phyloP scores from a whole-genome alignment of 2,888 invertebrate genomes.

The Dasypogon diadema region DNA sequence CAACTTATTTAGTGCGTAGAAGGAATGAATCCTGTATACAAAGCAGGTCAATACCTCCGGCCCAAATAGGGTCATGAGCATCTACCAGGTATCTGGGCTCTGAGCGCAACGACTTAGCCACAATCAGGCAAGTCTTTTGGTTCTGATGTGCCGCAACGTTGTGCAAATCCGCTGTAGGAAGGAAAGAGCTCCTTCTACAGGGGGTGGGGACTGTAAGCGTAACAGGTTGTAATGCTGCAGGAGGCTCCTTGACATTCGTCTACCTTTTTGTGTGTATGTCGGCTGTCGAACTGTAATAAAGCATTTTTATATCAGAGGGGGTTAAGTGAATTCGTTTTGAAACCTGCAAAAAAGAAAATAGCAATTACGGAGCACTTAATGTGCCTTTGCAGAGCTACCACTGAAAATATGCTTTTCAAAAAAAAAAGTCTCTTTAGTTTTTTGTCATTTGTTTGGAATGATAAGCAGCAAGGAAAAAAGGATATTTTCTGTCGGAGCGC shows the following conservation, averaged over 20 bases:
- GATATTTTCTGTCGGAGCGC: no score
- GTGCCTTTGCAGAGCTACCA: not conserved
- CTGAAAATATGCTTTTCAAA: not conserved
- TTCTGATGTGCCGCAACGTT: not conserved
- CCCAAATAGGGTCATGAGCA: not conserved
- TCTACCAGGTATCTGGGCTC: not conserved
- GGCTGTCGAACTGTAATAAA: no score
- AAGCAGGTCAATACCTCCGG: not conserved
- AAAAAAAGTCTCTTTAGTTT: not conserved
- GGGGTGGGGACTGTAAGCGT: not conserved
- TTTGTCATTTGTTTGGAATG: no score
- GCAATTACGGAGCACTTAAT: constrained; percentile 16
- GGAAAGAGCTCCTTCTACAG: not conserved
- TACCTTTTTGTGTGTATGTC: not conserved
- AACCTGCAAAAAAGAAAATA: not conserved
- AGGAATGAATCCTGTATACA: not conserved
- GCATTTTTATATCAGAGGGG: not conserved
- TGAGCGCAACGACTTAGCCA: not conserved
- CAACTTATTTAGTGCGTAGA: not conserved
- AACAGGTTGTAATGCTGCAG: constrained; percentile 10
- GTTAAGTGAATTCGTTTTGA: not conserved
- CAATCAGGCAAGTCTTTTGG: not conserved
- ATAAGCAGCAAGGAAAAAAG: no score
- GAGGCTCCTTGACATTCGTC: not conserved
- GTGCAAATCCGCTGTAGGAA: constrained; percentile 1